These are phyloP conservation scores for Trichosurus vulpecula DNA, from an alignment of 2,797 vertebrate species.

Conservation along the genomic window DNA sequence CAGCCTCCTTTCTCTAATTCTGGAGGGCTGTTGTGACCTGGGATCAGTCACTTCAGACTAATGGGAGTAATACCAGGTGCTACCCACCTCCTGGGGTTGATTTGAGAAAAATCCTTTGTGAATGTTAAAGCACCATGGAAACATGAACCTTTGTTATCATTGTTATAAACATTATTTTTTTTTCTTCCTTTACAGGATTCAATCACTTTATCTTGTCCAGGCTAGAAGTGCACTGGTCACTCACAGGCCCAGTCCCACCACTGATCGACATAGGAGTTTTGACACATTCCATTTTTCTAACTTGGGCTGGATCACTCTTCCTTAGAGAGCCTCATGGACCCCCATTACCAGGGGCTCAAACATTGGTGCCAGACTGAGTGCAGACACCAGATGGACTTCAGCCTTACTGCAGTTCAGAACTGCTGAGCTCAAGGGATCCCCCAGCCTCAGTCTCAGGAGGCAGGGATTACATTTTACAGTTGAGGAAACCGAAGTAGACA, in stretches of 20 bases:
- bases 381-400: background rate
- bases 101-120: background rate
- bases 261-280: background rate
- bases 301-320: too few species aligned
- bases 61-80: background rate
- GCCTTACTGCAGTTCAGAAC: too few species aligned
- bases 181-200: background rate
- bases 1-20: background rate
- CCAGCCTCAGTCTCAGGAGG: background rate
- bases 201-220: background rate
- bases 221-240: background rate
- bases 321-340: background rate
- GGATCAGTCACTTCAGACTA: background rate
- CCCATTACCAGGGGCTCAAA: background rate
- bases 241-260: background rate
- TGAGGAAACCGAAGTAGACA: too few species aligned
- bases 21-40: background rate
- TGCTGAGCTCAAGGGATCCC: background rate
- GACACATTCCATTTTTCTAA: too few species aligned
- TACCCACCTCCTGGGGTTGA: background rate
- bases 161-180: background rate
- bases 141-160: rapidly evolving
- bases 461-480: background rate
- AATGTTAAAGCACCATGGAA: background rate
- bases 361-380: background rate